Evolutionary conservation across 2,888 invertebrate species (phyloP).

Genomic region (Eupeodes luniger): DNA sequence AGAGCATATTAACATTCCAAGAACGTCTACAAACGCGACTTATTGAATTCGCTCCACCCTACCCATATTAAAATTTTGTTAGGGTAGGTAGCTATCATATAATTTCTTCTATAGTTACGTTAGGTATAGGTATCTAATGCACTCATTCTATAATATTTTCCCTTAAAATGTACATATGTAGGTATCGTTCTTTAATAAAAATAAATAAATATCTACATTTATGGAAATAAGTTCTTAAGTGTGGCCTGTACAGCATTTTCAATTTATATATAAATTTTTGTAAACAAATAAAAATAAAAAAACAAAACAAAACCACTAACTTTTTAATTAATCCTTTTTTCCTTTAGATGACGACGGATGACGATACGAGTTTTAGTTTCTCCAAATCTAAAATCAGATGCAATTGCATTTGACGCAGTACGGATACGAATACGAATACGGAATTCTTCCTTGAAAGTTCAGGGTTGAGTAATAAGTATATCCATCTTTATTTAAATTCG

Average conservation of each 20-base stretch:
- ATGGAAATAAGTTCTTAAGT: neutral
- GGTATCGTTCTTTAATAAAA: neutral
- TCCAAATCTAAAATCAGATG: slow-evolving; percentile 21
- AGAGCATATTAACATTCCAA: neutral
- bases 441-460: slow-evolving; percentile 6
- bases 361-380: neutral
- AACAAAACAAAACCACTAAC: slow-evolving; percentile 43
- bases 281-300: slow-evolving; percentile 4
- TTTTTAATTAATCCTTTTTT: slow-evolving; percentile 70
- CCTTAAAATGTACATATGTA: neutral
- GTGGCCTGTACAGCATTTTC: slow-evolving; percentile 45
- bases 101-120: too few relatives aligned
- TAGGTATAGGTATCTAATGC: too few relatives aligned
- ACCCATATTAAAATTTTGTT: neutral
- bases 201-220: neutral
- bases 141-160: neutral
- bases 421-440: neutral
- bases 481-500: slow-evolving; percentile 45
- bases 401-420: slow-evolving; percentile 40
- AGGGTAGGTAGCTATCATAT: too few relatives aligned
- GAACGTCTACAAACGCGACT: neutral
- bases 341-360: neutral
- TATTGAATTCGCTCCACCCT: neutral
- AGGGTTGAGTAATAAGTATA: slow-evolving; percentile 31
- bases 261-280: slow-evolving; percentile 15